A percentile compares a stretch with the other conserved stretches of the same genome.
Conservation (phyloP, 2,888 invertebrate genomes). For the Chaitophorus viminalis region DNA sequence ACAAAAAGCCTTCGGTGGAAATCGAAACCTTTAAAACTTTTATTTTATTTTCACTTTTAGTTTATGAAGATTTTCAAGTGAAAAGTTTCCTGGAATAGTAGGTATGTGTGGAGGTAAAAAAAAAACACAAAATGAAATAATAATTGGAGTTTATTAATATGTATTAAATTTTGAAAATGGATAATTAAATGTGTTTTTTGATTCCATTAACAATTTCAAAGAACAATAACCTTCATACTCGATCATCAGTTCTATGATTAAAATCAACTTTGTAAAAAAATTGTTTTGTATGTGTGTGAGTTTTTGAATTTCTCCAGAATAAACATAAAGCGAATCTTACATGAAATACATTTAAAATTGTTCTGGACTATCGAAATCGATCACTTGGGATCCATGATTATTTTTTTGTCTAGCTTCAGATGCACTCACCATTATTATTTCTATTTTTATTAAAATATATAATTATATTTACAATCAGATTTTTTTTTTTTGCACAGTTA, state of each 20-base stretch:
- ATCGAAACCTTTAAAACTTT: slow-evolving; percentile 55
- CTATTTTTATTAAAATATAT: no score
- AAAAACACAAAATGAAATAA: neutral
- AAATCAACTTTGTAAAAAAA: no score
- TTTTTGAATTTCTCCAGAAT: no score
- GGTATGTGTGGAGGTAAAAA: neutral
- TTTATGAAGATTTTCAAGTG: slow-evolving; percentile 13
- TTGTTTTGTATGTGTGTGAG: no score
- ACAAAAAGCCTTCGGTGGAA: slow-evolving; percentile 36
- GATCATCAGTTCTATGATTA: neutral
- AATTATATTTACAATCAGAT: no score
- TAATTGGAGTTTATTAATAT: neutral
- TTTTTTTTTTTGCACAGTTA: no score
- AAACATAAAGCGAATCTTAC: no score
- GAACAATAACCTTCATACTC: neutral
- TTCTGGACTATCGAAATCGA: no score
- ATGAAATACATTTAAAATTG: no score
- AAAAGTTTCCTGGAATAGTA: slow-evolving; percentile 14
- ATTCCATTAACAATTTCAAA: neutral
- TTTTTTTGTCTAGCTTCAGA: no score
- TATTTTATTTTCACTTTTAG: slow-evolving; percentile 51
- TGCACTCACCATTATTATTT: no score
- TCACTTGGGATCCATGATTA: no score
- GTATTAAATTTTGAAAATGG: neutral
- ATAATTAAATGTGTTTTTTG: neutral